Evolutionary conservation across 2,888 invertebrate species (phyloP).

Genomic region (Atethmia centrago): DNA sequence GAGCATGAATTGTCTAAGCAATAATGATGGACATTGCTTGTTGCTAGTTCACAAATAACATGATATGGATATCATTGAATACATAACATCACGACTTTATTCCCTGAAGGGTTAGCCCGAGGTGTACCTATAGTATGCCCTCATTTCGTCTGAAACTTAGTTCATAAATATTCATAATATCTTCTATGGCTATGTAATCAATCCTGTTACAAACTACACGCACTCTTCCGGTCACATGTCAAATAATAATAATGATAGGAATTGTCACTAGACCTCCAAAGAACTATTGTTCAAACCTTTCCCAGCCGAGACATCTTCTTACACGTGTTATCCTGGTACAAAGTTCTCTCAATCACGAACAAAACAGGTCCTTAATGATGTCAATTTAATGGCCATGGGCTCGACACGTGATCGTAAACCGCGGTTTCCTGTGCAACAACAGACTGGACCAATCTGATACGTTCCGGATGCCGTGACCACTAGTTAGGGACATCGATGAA

Average conservation of each 20-base stretch:
- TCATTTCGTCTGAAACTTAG: too few relatives aligned
- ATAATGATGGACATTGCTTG: background rate
- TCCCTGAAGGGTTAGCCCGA: too few relatives aligned
- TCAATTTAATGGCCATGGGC: constrained; percentile 56
- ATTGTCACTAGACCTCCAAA: background rate
- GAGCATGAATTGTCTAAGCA: background rate
- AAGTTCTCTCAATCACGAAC: constrained; percentile 31
- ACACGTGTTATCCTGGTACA: constrained; percentile 38
- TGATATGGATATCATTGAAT: background rate
- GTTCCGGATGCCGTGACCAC: constrained; percentile 19
- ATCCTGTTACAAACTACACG: constrained; percentile 20
- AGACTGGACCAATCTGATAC: constrained; percentile 27
- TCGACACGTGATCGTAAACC: constrained; percentile 40
- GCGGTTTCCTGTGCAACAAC: constrained; percentile 37
- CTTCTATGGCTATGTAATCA: background rate
- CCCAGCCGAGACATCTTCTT: background rate
- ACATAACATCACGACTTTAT: background rate
- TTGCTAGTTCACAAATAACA: constrained; percentile 1
- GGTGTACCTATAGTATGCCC: too few relatives aligned
- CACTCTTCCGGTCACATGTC: background rate
- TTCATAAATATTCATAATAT: background rate
- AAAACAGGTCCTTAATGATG: constrained; percentile 36
- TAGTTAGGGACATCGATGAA: constrained; percentile 19
- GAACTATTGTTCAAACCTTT: constrained; percentile 6
- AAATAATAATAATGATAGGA: background rate